Evolutionary conservation across 1,140 invertebrate genomes (phyloP), one percentile per base, ranked within the genome.

Genomic region (Drosophila erecta): DNA sequence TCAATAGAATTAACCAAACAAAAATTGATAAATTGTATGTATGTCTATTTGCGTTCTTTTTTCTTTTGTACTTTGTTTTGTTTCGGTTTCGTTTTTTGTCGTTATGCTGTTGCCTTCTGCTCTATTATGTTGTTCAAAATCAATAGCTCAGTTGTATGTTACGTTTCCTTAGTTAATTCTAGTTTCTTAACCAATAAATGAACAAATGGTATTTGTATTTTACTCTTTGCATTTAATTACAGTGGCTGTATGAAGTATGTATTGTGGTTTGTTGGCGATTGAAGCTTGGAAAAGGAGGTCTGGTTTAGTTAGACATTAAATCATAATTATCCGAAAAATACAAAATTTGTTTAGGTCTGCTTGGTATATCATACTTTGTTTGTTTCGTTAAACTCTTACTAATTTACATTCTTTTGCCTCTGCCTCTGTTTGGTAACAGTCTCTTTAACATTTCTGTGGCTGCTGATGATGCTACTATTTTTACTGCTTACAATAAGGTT

Each of bases 11-110:
- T 67, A 80, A 77, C 65, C 66, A 46, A 80, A 84, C 60, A 76
- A 76, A 74, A 69, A 55, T 46, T 75, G 65, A 86, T 74, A 72
- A 72, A 79, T 75, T 86, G 57, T 86, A 81, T 87, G 74, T 87
- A 81, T 87, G 74, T 87, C 79, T 87, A 76, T 86, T 81, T 30
- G 30, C 30, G 30, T 87, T 78, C 38, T 74, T 15, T 67, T 81
- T 79, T 73, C 73, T 79, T 78, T 85, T 79, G 79, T 81, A 64
- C 65, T 81, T 61, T 79, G 69, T 75, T 58, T 79, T 70, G 69
- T 69, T 59, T 72, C 69, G 58, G 76, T 72, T 51, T 70, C 59
- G 58, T 70, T 69, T 61, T 11, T 20, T 69, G 41, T 62, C 40
- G 49, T 66, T 54, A 38, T 72, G 15, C 66, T 20, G 41, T 38